A percentile compares a stretch with the other conserved stretches of the same genome.
These are phyloP conservation scores for Pantala flavescens DNA, from an alignment of 1,140 invertebrate genomes.

Conservation along the genomic window DNA sequence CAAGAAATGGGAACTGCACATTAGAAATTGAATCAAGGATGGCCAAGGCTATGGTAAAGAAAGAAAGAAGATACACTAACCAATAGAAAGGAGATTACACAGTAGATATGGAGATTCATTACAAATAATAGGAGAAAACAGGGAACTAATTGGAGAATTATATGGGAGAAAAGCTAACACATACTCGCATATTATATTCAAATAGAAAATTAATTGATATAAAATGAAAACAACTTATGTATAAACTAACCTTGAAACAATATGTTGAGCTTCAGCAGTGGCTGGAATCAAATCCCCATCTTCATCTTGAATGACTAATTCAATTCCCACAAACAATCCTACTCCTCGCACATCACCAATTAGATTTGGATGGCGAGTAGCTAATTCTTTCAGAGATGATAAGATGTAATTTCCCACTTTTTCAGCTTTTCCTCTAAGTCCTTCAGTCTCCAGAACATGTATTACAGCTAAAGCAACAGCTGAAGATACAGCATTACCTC, in stretches of 20 bases:
- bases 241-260: slow-evolving; percentile 53
- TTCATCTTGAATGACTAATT: slow-evolving; percentile 53
- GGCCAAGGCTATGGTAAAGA: too few species aligned
- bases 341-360: slow-evolving; percentile 83
- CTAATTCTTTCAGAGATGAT: slow-evolving; percentile 54
- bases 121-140: too few species aligned
- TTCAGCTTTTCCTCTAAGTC: slow-evolving; percentile 67
- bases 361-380: slow-evolving; percentile 53
- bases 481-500: slow-evolving; percentile 96
- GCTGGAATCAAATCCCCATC: slow-evolving; percentile 53
- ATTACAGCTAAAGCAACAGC: slow-evolving; percentile 91
- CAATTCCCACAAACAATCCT: slow-evolving; percentile 89
- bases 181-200: too few species aligned
- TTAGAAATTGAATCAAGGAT: too few species aligned
- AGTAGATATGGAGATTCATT: too few species aligned
- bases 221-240: too few species aligned
- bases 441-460: slow-evolving; percentile 83
- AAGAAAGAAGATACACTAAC: too few species aligned
- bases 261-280: slow-evolving; percentile 65
- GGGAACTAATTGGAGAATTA: too few species aligned
- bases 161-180: too few species aligned
- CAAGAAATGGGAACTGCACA: too few species aligned
- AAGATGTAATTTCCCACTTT: slow-evolving; percentile 72
- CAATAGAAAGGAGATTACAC: too few species aligned
- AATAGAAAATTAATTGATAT: too few species aligned